Evolutionary conservation across 2,888 invertebrate genomes (phyloP), one percentile per base, ranked within the genome.

Genomic region (Andrena hattorfiana): DNA sequence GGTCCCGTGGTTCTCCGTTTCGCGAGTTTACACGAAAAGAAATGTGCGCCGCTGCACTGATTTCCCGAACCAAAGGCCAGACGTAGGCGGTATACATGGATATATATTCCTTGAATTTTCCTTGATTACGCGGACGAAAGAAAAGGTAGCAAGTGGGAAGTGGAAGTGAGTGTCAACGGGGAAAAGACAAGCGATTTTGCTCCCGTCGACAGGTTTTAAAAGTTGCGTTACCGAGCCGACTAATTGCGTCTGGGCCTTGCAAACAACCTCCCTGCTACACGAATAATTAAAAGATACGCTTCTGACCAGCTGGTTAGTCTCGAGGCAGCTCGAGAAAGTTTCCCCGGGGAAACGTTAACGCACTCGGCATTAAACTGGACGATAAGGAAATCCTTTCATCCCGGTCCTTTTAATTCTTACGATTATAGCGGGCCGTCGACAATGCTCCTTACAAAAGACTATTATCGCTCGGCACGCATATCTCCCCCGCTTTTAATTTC

Each of bases 41-140:
- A 67, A 51, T 13, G 16, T 20, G 49, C 7, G 49, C 32, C 28
- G 51, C 16, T 28, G 51, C 30, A 26, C 2, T 23, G 63, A 56
- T 76, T 64, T 49, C 8, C 20, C 48, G 56, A 59, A 48, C 16
- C 60, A n/a, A 35, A 59, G 26, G 59, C 20, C 23, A 42, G 42
- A 10, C 30, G 68, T 8, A 23, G 54, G 59, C 26, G 59, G 60
- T 72, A 32, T 56, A 13, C 13, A 13, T 13, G 4, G 13, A 42
- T 3, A 0, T 42, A 42, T 42, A 42, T 42, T 0, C 16, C 4
- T 42, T 42, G 42, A 16, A 62, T 78, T 87, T 80, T 69, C 68
- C 80, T 81, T 78, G 87, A 83, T 87, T 85, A 83, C 69, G 72
- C 75, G 64, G 73, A 70, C 35, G 64, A 71, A 80, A 87, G 76